These are phyloP conservation scores for Mellilla xanthometata DNA, from an alignment of 2,888 invertebrate genomes.

Conservation along the genomic window DNA sequence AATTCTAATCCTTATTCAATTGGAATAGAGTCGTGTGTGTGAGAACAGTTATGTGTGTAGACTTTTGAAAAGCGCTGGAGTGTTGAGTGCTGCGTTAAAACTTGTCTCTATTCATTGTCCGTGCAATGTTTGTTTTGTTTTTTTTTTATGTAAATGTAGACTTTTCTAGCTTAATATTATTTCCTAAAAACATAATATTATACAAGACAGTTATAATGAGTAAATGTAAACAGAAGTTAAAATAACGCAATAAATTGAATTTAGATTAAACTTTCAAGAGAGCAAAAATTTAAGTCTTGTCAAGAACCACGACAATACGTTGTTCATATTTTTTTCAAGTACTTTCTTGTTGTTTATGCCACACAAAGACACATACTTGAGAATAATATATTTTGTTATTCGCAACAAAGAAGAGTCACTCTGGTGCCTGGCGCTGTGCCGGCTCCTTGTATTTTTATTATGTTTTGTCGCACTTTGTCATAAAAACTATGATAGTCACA, in stretches of 20 bases:
- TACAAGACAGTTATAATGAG: too few relatives aligned
- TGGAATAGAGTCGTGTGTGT: not conserved
- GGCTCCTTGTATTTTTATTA: slow-evolving; percentile 10
- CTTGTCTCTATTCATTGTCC: slow-evolving; percentile 38
- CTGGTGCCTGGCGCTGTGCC: slow-evolving; percentile 7
- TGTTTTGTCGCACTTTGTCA: slow-evolving; percentile 7
- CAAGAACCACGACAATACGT: too few relatives aligned
- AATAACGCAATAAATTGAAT: too few relatives aligned
- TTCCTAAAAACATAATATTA: too few relatives aligned
- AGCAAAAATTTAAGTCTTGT: too few relatives aligned
- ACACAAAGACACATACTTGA: not conserved
- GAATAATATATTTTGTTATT: slow-evolving; percentile 1
- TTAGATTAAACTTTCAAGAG: too few relatives aligned
- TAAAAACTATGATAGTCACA: slow-evolving; percentile 11
- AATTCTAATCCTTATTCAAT: not conserved
- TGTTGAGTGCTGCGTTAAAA: slow-evolving; percentile 43
- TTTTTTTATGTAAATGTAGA: slow-evolving; percentile 33
- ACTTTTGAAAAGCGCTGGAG: slow-evolving; percentile 40
- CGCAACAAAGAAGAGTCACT: slow-evolving; percentile 3
- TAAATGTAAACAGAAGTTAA: too few relatives aligned
- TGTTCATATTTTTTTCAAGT: too few relatives aligned
- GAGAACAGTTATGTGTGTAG: slow-evolving; percentile 29
- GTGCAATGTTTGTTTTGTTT: slow-evolving; percentile 44
- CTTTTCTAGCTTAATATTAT: too few relatives aligned
- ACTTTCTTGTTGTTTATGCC: not conserved